A percentile compares a stretch with the other conserved stretches of the same genome.
Conservation (phyloP, 2,113 vertebrate species). For the Enhydra lutris region DNA sequence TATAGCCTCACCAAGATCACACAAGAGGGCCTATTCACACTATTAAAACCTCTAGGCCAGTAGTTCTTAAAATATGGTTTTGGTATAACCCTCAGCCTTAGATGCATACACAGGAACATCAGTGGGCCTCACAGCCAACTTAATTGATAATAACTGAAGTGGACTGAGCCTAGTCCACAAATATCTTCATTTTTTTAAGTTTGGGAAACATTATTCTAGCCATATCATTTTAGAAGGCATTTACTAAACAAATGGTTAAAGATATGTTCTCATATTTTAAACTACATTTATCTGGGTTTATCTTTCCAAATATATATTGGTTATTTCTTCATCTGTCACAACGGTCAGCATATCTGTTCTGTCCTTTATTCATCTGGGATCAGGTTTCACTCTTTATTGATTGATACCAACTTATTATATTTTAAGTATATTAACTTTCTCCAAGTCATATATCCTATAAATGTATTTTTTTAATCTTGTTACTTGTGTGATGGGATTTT, state of each 20-base stretch:
- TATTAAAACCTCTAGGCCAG: background rate
- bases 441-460: background rate
- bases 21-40: background rate
- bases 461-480: background rate
- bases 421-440: background rate
- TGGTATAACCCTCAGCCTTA: background rate
- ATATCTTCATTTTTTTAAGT: background rate
- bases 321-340: background rate
- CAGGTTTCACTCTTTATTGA: background rate
- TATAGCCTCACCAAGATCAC: background rate
- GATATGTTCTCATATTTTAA: background rate
- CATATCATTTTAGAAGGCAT: background rate
- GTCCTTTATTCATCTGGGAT: background rate
- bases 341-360: background rate
- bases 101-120: background rate
- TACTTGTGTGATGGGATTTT: background rate
- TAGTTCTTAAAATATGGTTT: background rate
- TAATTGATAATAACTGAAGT: background rate
- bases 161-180: background rate
- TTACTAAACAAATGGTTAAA: background rate
- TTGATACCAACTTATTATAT: background rate
- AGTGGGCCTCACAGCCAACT: background rate
- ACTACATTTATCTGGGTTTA: background rate
- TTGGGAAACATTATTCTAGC: background rate
- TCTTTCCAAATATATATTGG: background rate